Evolutionary conservation across 1,140 invertebrate species (phyloP), one percentile per base, ranked within the genome.

Genomic region (Hyles euphorbiae): DNA sequence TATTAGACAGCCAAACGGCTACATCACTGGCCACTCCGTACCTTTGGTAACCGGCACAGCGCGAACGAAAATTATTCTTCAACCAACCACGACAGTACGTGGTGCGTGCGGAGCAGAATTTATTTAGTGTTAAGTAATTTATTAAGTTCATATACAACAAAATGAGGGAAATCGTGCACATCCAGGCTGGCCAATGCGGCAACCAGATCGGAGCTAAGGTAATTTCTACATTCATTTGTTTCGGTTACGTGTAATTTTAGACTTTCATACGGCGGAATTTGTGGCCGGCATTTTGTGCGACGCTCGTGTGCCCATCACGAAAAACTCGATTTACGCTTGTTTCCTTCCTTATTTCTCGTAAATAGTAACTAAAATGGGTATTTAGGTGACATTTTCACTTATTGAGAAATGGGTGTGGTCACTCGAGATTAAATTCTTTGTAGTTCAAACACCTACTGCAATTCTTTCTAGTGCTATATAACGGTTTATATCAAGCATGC

Each of bases 91-190:
- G 77, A 74, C 67, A 81, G 81, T 81, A 80, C 78, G 81, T 84
- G 83, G 84, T 82, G 80, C 78, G 84, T 83, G 84, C 84, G 84
- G 84, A 87, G 77, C 84, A 84, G 78, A 79, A 65, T 59, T 66
- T 70, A 72, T 72, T 71, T 85, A 82, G 78, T 84, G 81, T 78
- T 83, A 87, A 84, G 81, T 87, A 85, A 87, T 83, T 80, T 82
- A 82, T 80, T 78, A 76, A 83, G 78, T 83, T 80, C 76, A 81
- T 67, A 86, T 70, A 55, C 43, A 63, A 71, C 72, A 93, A 90
- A 81, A 98, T 98, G 96, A 93, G 96, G 87, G 96, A 98, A 93
- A 98, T 98, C 79, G 95, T 98, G 61, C 96, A 97, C 84, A 91
- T 98, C 72, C 95, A 96, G 89, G 94, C 94, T 72, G 95, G 95